These are phyloP conservation scores for Eutrigla gurnardus DNA, from an alignment of 2,797 vertebrate species.

Conservation along the genomic window DNA sequence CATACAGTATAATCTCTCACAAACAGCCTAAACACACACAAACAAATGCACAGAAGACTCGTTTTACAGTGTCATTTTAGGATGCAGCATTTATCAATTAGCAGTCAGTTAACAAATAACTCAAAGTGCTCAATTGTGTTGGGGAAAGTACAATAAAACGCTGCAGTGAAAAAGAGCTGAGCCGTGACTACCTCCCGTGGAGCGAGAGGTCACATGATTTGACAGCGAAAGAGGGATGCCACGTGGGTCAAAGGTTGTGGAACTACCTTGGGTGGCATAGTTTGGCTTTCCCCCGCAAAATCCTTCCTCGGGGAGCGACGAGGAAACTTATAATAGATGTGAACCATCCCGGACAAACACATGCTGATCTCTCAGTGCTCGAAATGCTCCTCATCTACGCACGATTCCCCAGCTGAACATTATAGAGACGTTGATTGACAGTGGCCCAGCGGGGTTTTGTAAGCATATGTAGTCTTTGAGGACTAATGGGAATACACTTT, in stretches of 20 bases:
- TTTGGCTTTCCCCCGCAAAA: constrained; percentile 64
- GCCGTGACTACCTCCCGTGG: constrained; percentile 57
- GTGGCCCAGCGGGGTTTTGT: neutral
- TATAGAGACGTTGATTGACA: constrained; percentile 11
- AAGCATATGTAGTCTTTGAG: constrained; percentile 6
- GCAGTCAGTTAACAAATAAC: constrained; percentile 48
- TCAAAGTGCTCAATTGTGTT: constrained; percentile 29
- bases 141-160: constrained; percentile 66
- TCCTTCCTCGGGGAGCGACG: constrained; percentile 64
- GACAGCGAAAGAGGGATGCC: constrained; percentile 67
- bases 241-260: constrained; percentile 72
- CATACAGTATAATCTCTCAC: neutral
- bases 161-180: constrained; percentile 53
- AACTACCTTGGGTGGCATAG: constrained; percentile 80
- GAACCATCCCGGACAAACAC: constrained; percentile 48
- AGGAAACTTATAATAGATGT: constrained; percentile 69
- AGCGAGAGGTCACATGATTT: constrained; percentile 50
- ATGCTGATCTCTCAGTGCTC: constrained; percentile 41
- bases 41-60: constrained; percentile 7
- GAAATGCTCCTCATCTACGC: constrained; percentile 33
- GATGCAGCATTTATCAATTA: constrained; percentile 39
- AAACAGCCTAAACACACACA: constrained; percentile 13
- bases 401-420: constrained; percentile 49
- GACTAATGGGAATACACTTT: constrained; percentile 14
- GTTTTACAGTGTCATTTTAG: constrained; percentile 9